Conservation (phyloP, 64 coral and sea anemone species). For the Astreopora myriophthalma region DNA sequence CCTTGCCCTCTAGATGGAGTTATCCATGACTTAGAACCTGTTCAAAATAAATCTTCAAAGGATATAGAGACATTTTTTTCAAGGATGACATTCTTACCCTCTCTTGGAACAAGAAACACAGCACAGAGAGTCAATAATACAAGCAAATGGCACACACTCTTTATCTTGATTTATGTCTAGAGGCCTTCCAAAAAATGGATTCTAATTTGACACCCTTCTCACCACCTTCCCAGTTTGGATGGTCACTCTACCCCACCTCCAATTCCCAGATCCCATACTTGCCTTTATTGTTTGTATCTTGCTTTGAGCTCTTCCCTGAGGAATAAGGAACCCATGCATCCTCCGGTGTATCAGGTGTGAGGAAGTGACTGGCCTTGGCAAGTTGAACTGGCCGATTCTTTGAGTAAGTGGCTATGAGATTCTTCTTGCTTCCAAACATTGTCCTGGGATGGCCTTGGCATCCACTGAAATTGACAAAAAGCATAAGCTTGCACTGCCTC, state of each 20-base stretch:
- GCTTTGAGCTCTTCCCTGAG: neutral
- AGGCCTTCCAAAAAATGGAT: neutral
- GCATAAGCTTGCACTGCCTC: neutral
- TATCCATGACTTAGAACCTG: neutral
- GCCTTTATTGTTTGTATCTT: neutral
- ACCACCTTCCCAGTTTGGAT: neutral
- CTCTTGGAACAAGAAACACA: no score
- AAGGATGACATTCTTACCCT: neutral
- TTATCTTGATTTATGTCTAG: no score
- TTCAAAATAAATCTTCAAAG: neutral
- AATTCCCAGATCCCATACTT: neutral
- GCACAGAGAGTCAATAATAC: no score
- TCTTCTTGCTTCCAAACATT: slow-evolving; percentile 45
- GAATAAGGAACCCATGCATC: slow-evolving; percentile 5
- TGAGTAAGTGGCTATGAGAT: slow-evolving; percentile 56
- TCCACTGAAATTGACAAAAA: neutral
- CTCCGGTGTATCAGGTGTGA: slow-evolving; percentile 59
- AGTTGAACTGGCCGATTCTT: slow-evolving; percentile 40
- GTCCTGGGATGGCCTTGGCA: neutral
- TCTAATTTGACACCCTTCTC: neutral
- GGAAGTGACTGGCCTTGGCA: slow-evolving; percentile 43
- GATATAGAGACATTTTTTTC: no score
- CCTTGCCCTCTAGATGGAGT: neutral
- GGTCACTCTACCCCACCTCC: neutral
- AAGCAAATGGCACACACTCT: no score